These are phyloP conservation scores for Cavia porcellus DNA, from an alignment of 2,113 vertebrate species.

Conservation along the genomic window DNA sequence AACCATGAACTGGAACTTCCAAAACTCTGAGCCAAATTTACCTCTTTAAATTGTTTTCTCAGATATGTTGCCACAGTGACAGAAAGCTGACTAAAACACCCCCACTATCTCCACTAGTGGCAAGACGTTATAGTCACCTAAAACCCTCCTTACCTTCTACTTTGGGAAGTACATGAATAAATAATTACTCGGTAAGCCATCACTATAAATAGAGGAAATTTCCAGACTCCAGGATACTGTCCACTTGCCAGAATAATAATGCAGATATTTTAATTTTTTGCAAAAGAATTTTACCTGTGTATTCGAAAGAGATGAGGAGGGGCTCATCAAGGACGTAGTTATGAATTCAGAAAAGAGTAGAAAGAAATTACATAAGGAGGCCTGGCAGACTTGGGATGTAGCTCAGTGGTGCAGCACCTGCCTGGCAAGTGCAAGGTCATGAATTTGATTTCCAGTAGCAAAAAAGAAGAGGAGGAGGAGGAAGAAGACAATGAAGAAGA, in stretches of 20 bases:
- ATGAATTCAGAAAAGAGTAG: slow-evolving; percentile 6
- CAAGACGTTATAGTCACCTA: neutral
- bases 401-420: too few species aligned
- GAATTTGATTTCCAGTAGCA: too few species aligned
- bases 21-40: neutral
- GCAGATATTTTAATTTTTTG: slow-evolving; percentile 38
- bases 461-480: too few species aligned
- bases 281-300: slow-evolving; percentile 38
- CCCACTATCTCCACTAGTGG: neutral
- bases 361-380: neutral
- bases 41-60: neutral
- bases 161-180: slow-evolving; percentile 18
- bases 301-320: neutral
- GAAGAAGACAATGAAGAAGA: too few species aligned
- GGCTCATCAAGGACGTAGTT: neutral
- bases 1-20: neutral
- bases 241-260: slow-evolving; percentile 50
- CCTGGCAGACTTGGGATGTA: neutral
- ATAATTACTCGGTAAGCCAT: slow-evolving; percentile 60
- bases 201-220: slow-evolving; percentile 65
- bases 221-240: neutral
- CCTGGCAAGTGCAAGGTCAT: too few species aligned
- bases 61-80: neutral
- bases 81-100: neutral
- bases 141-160: slow-evolving; percentile 16